Conservation (phyloP, 2,113 vertebrate genomes). For the Tetrao urogallus region DNA sequence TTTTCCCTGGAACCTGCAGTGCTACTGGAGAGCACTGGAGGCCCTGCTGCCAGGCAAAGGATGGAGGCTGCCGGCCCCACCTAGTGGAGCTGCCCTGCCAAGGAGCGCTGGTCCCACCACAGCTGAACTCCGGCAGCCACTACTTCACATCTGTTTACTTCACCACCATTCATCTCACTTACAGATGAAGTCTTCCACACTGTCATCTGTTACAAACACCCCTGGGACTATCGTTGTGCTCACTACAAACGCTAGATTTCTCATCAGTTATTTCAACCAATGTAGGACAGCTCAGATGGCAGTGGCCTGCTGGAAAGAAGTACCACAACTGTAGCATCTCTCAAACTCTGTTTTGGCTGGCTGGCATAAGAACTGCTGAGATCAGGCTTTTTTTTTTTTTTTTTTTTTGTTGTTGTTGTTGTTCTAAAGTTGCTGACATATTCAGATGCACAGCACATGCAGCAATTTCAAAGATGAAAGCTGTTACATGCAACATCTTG, state of each 20-base stretch:
- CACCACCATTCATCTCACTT: neutral
- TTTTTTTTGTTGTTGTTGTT: too few relatives aligned
- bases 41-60: neutral
- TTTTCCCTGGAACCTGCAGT: neutral
- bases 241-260: neutral
- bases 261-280: neutral
- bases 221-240: neutral
- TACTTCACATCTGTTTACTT: neutral
- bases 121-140: neutral
- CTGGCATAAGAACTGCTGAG: neutral
- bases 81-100: neutral
- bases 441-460: neutral
- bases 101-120: neutral
- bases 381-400: neutral
- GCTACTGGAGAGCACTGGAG: neutral
- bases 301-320: neutral
- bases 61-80: neutral
- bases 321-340: fast-evolving
- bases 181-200: neutral
- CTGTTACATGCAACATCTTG: neutral
- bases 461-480: neutral
- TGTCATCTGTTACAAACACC: neutral
- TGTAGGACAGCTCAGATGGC: neutral
- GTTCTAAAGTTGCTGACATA: neutral
- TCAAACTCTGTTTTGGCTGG: neutral